These are phyloP conservation scores for Rambutsinella grinnellia DNA, from an alignment of 2,888 invertebrate genomes.

Conservation along the genomic window DNA sequence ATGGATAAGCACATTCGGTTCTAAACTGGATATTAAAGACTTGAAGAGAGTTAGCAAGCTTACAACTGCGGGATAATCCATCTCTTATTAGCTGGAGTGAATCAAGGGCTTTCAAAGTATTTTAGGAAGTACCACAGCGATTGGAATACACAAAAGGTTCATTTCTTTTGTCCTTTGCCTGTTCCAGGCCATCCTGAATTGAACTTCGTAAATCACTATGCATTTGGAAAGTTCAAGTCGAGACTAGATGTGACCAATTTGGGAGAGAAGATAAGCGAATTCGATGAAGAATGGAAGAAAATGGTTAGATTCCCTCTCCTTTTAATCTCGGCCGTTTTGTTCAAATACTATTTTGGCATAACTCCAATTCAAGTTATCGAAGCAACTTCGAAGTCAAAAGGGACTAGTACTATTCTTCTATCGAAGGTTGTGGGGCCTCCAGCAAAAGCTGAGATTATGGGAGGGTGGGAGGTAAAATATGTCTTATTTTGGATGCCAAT, in stretches of 20 bases:
- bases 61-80: constrained; percentile 20
- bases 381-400: not conserved
- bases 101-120: constrained; percentile 13
- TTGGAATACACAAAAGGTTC: not conserved
- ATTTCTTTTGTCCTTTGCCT: constrained; percentile 14
- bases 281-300: constrained; percentile 6
- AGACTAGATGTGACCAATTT: not conserved
- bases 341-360: not conserved
- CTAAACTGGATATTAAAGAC: not conserved
- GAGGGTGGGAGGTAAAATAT: not conserved
- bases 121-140: constrained; percentile 18
- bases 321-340: constrained; percentile 10
- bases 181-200: constrained; percentile 29
- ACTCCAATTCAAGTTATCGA: not conserved
- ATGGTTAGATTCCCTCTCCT: not conserved
- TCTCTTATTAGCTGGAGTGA: constrained; percentile 6
- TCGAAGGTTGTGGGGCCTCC: constrained; percentile 27
- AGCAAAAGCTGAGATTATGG: not conserved
- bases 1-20: constrained; percentile 24
- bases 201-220: constrained; percentile 18
- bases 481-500: constrained; percentile 39
- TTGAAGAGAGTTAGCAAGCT: constrained; percentile 7
- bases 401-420: constrained; percentile 3
- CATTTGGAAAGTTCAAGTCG: not conserved
- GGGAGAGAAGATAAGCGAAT: not conserved